Base-by-base conservation (phyloP, 2,113 vertebrate species). In the Anseranas semipalmata region DNA sequence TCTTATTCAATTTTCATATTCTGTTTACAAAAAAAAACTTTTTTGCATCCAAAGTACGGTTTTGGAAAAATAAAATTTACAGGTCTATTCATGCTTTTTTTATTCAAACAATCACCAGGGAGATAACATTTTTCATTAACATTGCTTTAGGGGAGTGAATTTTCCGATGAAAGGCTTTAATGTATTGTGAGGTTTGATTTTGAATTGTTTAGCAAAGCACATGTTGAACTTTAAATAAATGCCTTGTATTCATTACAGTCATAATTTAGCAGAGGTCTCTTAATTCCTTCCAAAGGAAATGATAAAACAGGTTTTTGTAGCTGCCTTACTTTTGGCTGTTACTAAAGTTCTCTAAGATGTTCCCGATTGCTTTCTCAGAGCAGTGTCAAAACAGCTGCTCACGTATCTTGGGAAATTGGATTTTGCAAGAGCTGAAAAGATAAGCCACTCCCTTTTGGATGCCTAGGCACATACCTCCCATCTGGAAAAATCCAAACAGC, bases 351-450 rank as follows among this genome's bases (percentile, higher is more conserved):
- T 11, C 30, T 2, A 20, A 67, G 68, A 22, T n/a, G 32, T 74
- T 92, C 14, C 63, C 32, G 37, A 8, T 35, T 30, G 75, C 67
- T 79, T 87, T 87, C 62, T 84, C 41, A 68, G 56, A 71, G 76
- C 32, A 7, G 21, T 7, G 5, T 55, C 5, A 15, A 66, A 55
- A 65, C 76, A 91, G 60, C 56, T 92, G 73, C 3, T 87, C 21
- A 1, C 28, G 2, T 11, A 19, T 52, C 65, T 65, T 91, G 77
- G 14, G 33, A 68, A 91, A 89, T 0, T 35, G 48, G 56, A 48
- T 96, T 96, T 95, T 87, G 77, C 66, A 96, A 96, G 87, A 33
- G 46, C 65, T 45, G 22, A 35, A 45, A 56, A 56, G 93, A 72
- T 20, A 43, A 65, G 56, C 89, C 87, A 8, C 84, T 94, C 73